Percentiles rank a stretch among this genome's conserved stretches.
Evolutionary conservation across 2,797 vertebrate species (phyloP).

Genomic region (Tinamus major): DNA sequence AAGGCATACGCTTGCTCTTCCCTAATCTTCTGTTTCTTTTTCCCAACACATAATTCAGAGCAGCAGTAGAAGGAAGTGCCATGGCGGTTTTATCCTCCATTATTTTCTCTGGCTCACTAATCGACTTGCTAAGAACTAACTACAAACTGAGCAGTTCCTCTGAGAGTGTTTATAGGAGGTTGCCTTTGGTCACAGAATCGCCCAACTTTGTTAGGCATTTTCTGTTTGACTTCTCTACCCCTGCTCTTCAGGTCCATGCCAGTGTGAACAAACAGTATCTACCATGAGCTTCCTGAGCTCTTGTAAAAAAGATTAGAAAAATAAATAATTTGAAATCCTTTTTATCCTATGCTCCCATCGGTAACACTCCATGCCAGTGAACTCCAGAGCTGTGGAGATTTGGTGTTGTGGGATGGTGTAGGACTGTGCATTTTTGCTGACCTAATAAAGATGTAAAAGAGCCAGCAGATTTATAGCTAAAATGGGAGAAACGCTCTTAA

Average conservation of each 20-base stretch:
- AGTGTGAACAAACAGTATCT: background rate
- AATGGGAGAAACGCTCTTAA: background rate
- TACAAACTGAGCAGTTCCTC: background rate
- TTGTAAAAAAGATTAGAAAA: background rate
- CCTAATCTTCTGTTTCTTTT: constrained; percentile 24
- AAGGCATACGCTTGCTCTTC: background rate
- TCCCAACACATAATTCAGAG: background rate
- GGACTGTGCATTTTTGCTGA: background rate
- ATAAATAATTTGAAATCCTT: background rate
- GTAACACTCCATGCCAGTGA: background rate
- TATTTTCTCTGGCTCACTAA: background rate
- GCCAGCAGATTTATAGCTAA: background rate
- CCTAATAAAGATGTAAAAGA: background rate
- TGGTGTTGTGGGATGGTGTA: background rate
- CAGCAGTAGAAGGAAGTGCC: background rate
- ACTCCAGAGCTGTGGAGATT: background rate
- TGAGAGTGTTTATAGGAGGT: constrained; percentile 5
- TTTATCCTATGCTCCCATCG: background rate
- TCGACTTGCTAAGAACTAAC: constrained; percentile 18
- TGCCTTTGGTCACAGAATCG: constrained; percentile 5
- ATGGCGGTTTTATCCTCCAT: background rate
- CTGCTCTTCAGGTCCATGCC: background rate
- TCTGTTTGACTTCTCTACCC: background rate
- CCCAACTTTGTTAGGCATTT: background rate
- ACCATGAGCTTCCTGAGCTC: background rate